Base-by-base conservation (phyloP, 2,113 vertebrate species). In the Apodemus speciosus region DNA sequence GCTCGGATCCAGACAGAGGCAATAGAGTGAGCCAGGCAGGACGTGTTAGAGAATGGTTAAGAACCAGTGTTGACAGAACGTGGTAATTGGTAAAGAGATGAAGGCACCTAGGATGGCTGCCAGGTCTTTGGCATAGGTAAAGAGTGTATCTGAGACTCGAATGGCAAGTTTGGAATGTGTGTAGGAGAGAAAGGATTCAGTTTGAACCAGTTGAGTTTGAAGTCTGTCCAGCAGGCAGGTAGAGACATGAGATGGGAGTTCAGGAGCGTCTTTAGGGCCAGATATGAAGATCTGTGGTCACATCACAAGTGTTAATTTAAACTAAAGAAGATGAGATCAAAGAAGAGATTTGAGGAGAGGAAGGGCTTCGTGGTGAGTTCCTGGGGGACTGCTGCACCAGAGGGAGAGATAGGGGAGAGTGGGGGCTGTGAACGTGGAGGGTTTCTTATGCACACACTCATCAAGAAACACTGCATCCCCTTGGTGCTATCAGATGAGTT, bases 151-250 rank as follows among this genome's bases (percentile, higher is more conserved):
- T 87, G 51, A 87, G 60, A 32, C 56, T 84, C 25, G 77, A 85
- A 76, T n/a, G 84, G 71, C 88, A 27, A 46, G 38, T 91, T 86
- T 81, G 58, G 85, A 58, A 46, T 51, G 69, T 73, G 35, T 69
- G 35, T 71, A 27, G 40, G 58, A 62, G 21, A 60, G 21, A 88
- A 73, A 51, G 46, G 62, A 7, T 53, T 87, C 40, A 13, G 25
- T 56, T 46, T 27, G 80, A 73, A 53, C 56, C 25, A 14, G 20
- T 49, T 56, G 73, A 77, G 79, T 94, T 71, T 94, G 92, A 93
- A 80, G 85, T 76, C 81, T 35, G 16, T 91, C 86, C 53, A 92
- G 85, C 30, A 81, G 90, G 32, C 71, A 68, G 76, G 88, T 89
- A 76, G 51, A 6, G 40, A 81, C 46, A 23, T 66, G 90, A 87